Base-by-base conservation (phyloP, 2,888 invertebrate species). In the Charanyca ferruginea region DNA sequence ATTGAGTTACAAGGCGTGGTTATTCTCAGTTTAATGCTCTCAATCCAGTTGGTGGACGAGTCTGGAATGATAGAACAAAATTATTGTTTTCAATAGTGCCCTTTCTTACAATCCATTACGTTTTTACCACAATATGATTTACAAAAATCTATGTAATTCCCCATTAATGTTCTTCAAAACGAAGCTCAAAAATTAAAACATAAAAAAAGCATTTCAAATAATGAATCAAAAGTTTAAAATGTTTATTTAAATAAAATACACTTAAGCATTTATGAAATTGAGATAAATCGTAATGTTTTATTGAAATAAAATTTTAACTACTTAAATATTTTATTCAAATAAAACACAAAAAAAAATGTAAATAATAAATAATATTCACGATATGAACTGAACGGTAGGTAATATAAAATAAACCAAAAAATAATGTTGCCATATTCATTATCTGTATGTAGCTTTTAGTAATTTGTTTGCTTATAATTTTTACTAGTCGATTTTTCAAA, bases 331-430 rank as follows among this genome's bases (percentile, higher is more conserved):
- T 62, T 73, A 59, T 63, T 67, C 35, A 59, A 62, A 54, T 65
- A 52, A 57, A 57, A 49, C 25, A 8, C n/a, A 28, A 60, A 42
- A 13, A 1, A 1, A 11, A 47, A 35, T 78, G 74, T 74, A 74
- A 78, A 74, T 74, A 72, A 28, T n/a, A n/a, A n/a, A 38, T 73
- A 66, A 55, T 49, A 49, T 63, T 64, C 58, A 49, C 35, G 58
- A 52, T 62, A 60, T 28, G 69, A 79, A 79, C 76, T 69, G 69
- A 75, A 76, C 57, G 75, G 79, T 81, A 81, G 70, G 49, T 71
- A 55, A 65, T 53, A 51, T 47, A 59, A 64, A 69, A 66, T 64
- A 59, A 49, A 57, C 23, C 35, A 65, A 70, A 66, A 64, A 58
- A 64, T 64, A 58, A 61, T 48, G 16, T 58, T 62, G 61, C 32